A percentile compares a stretch with the other conserved stretches of the same genome.
Evolutionary conservation across 2,888 invertebrate species (phyloP).

Genomic region (Acanthosoma haemorrhoidale): DNA sequence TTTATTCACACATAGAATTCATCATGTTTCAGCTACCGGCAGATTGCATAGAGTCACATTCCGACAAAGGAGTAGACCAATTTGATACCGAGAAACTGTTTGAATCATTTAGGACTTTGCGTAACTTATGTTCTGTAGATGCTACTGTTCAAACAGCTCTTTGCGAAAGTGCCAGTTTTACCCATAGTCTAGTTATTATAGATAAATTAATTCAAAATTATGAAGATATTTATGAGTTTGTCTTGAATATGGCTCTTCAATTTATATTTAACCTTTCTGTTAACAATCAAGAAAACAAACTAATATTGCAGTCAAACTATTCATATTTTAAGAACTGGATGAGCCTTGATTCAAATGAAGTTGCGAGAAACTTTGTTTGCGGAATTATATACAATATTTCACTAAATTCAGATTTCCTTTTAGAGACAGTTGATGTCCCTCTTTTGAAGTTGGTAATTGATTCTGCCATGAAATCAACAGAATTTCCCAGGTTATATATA

Average conservation of each 20-base stretch:
- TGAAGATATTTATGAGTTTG: neutral
- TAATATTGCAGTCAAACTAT: neutral
- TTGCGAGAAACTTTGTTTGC: conserved; percentile 9
- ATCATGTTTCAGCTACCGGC: neutral
- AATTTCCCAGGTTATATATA: conserved; percentile 4
- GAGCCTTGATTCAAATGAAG: neutral
- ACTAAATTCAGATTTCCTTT: neutral
- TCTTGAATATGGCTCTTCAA: conserved; percentile 1
- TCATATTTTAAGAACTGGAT: neutral
- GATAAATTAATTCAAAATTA: conserved; percentile 7
- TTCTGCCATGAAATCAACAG: neutral
- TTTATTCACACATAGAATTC: too few species aligned
- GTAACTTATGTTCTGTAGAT: neutral
- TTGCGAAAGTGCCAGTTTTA: neutral
- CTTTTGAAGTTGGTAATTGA: neutral
- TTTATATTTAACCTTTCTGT: conserved; percentile 17
- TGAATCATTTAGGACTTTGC: neutral
- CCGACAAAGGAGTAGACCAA: neutral
- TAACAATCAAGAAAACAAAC: neutral
- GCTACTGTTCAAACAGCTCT: neutral
- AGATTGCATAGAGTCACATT: neutral
- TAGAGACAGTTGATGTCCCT: neutral
- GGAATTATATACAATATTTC: conserved; percentile 9
- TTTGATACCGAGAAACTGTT: neutral
- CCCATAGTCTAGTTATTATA: neutral